Evolutionary conservation across 35 echinoderm and acorn worm genomes (phyloP).

Genomic region (Apostichopus japonicus): DNA sequence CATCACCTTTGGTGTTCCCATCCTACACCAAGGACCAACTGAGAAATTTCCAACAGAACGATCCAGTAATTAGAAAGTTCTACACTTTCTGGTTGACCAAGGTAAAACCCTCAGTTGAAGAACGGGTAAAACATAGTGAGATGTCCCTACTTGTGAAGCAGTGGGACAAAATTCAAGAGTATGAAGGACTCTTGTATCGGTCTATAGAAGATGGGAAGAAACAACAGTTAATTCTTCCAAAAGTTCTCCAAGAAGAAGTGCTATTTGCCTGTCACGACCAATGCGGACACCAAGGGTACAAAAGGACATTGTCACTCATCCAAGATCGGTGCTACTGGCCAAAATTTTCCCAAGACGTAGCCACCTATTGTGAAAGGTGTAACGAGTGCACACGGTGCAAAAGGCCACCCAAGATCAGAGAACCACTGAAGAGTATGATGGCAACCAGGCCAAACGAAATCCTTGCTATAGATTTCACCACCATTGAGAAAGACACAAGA

Average conservation of each 20-base stretch:
- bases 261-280: too few species aligned
- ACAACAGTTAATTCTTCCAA: neutral
- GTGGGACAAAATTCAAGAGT: neutral
- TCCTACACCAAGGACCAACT: slow-evolving; percentile 5
- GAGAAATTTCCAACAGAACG: neutral
- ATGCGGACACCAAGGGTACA: neutral
- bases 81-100: neutral
- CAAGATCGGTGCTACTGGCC: neutral
- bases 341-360: neutral
- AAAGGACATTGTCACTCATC: neutral
- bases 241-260: too few species aligned
- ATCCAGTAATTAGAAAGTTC: neutral
- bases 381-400: neutral
- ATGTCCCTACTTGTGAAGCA: neutral
- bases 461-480: neutral
- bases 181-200: neutral
- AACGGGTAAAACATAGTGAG: neutral
- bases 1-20: neutral
- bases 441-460: neutral
- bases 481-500: neutral
- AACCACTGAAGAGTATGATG: neutral
- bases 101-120: too few species aligned
- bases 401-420: neutral
- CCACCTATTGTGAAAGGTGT: neutral
- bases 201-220: neutral